Base-by-base conservation (phyloP, 2,113 vertebrate genomes). In the Triplophysa siluroides region DNA sequence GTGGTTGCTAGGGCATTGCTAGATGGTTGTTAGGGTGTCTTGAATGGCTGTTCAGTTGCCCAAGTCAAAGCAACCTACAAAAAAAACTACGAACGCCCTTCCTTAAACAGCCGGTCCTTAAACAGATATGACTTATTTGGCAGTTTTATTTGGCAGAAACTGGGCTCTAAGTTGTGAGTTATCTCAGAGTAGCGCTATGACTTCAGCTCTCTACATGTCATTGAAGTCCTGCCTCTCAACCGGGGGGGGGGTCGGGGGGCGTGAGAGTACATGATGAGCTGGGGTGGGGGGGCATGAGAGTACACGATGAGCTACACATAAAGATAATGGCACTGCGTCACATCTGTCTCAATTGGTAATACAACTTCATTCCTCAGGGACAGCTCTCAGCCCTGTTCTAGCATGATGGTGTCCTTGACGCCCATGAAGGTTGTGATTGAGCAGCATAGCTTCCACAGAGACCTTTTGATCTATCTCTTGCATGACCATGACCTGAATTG, bases 331-430 rank as follows among this genome's bases (percentile, higher is more conserved):
- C 62, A 60, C 72, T 1, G 8, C 18, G 23, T 75, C 58, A 75
- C 21, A 50, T 38, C 72, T 45, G 38, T 38, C 56, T 41, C 21
- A 60, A 60, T 58, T 41, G 11, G 52, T 24, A 58, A n/a, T 14
- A 60, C 29, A 33, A 43, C 54, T 54, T 74, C 71, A 26, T 6
- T 63, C 60, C 60, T 63, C 73, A 18, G 73, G 72, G 26, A 26
- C 7, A 9, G 38, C 7, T 62, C 38, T 61, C 13, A 24, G 13
- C 58, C 21, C 14, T 29, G 9, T 61, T 23, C 23, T 26, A 43
- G 18, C 58, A 63, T 19, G 43, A 75, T 19, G 14, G 10, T 62
- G 73, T 75, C 73, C 73, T 75, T 75, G 73, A 75, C 21, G 21
- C 6, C 14, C 38, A 68, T 1, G 16, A 50, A 61, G 29, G 52